Evolutionary conservation across 1,140 invertebrate genomes (phyloP), one percentile per base, ranked within the genome.

Genomic region (Charaxes varanes): DNA sequence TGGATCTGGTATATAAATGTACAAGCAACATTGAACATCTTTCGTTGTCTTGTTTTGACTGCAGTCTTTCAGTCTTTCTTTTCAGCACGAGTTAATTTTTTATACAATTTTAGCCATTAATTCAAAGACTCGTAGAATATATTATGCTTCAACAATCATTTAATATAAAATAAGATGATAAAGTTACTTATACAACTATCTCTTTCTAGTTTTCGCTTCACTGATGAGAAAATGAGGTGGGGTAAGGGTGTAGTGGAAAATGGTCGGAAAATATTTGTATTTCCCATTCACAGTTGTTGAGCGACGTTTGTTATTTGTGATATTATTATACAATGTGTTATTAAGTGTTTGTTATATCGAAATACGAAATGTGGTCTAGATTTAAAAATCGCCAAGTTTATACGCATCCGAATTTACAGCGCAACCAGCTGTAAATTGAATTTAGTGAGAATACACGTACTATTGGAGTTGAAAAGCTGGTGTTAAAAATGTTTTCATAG

Each of bases 261-360:
- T 62, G 51, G 54, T 41, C 46, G 47, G 42, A 45, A 54, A 52
- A 52, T 52, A 36, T 55, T 53, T 56, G 46, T 60, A 49, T 60
- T 44, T 46, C 26, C 43, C 41, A 41, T 37, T 24, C 36, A 32
- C 36, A 41, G 40, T 36, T 41, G 36, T 47, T 45, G 26, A 26
- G 22, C 26, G 21, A 22, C 34, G 36, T 35, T 14, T 28, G 16
- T 42, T 35, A 45, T 18, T 34, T 16, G 18, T 16, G 17, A 36
- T 33, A 41, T 34, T 41, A 22, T 35, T 40, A 38, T 27, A 44
- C 16, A 37, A 33, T 36, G 28, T 43, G 21, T 37, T 32, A 15
- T 12, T 31, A 27, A 26, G 36, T 40, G 17, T 21, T 40, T 38
- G 13, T 46, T 14, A 31, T 16, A 45, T 33, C 19, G 31, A 34